Percentiles rank a stretch among this genome's conserved stretches.
Evolutionary conservation across 2,888 invertebrate species (phyloP).

Genomic region (Tetranychus truncatus): DNA sequence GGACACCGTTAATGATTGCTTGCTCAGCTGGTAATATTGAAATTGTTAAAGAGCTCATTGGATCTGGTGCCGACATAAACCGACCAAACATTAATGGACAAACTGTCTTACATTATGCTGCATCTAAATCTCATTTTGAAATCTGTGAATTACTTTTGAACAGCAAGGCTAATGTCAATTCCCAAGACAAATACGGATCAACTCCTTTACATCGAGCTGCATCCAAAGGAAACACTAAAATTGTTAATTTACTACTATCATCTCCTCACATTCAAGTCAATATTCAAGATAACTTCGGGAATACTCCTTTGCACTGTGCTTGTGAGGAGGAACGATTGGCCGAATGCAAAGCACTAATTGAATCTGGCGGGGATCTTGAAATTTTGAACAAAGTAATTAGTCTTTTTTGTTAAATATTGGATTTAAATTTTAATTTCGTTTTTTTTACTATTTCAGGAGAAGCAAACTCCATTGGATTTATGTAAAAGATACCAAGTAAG

Average conservation of each 20-base stretch:
- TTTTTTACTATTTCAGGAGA: too few species aligned
- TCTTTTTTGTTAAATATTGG: neutral
- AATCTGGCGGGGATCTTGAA: constrained; percentile 42
- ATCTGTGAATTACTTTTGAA: constrained; percentile 35
- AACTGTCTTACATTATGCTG: constrained; percentile 62
- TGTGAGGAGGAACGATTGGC: constrained; percentile 58
- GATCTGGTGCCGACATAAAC: constrained; percentile 52
- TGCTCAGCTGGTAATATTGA: constrained; percentile 54
- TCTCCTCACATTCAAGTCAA: constrained; percentile 39
- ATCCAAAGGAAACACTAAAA: constrained; percentile 49
- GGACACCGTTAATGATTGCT: constrained; percentile 60
- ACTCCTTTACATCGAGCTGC: constrained; percentile 62
- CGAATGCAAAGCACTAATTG: constrained; percentile 46
- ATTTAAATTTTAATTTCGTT: neutral
- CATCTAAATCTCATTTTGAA: constrained; percentile 59
- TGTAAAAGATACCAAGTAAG: too few species aligned
- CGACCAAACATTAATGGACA: constrained; percentile 53
- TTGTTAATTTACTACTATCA: constrained; percentile 46
- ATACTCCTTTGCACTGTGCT: constrained; percentile 57
- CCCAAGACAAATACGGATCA: constrained; percentile 18
- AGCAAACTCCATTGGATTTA: too few species aligned
- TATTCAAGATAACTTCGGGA: constrained; percentile 48
- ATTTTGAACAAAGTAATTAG: constrained; percentile 24
- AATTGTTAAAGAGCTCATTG: constrained; percentile 47
- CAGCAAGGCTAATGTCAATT: constrained; percentile 8